Evolutionary conservation across 2,797 vertebrate species (phyloP).

Genomic region (Podargus strigoides): DNA sequence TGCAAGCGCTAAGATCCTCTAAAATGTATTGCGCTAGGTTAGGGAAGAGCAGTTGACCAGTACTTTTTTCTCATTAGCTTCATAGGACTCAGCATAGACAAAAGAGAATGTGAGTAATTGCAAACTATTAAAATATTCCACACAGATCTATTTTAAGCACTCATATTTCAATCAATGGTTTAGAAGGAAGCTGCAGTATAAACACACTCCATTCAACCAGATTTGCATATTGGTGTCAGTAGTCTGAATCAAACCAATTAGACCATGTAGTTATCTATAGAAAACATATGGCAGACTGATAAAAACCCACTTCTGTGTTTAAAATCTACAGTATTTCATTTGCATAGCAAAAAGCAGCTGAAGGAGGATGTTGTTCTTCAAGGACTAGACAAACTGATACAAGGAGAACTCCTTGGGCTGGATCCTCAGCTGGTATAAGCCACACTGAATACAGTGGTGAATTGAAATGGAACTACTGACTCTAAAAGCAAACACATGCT

Average conservation of each 20-base stretch:
- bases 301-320: slow-evolving; percentile 46
- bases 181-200: slow-evolving; percentile 50
- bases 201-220: slow-evolving; percentile 51
- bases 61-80: slow-evolving; percentile 26
- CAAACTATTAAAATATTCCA: slow-evolving; percentile 37
- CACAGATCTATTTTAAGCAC: slow-evolving; percentile 60
- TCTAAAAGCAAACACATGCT: background rate
- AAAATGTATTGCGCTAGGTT: background rate
- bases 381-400: slow-evolving; percentile 29
- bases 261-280: slow-evolving; percentile 61
- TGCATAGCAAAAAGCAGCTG: slow-evolving; percentile 51
- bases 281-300: slow-evolving; percentile 64
- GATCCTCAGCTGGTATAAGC: background rate
- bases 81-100: background rate
- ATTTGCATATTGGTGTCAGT: slow-evolving; percentile 69
- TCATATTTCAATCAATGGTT: slow-evolving; percentile 62
- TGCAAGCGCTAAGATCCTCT: background rate
- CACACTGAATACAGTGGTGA: background rate
- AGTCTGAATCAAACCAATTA: slow-evolving; percentile 72
- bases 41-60: background rate
- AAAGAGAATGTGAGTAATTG: slow-evolving; percentile 26
- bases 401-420: slow-evolving; percentile 3
- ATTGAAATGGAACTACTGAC: background rate
- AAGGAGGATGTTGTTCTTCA: slow-evolving; percentile 32
- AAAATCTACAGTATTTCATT: slow-evolving; percentile 62